phyloP scores from a whole-genome alignment of 2,797 vertebrate genomes.

The Paramormyrops hopkinsi region DNA sequence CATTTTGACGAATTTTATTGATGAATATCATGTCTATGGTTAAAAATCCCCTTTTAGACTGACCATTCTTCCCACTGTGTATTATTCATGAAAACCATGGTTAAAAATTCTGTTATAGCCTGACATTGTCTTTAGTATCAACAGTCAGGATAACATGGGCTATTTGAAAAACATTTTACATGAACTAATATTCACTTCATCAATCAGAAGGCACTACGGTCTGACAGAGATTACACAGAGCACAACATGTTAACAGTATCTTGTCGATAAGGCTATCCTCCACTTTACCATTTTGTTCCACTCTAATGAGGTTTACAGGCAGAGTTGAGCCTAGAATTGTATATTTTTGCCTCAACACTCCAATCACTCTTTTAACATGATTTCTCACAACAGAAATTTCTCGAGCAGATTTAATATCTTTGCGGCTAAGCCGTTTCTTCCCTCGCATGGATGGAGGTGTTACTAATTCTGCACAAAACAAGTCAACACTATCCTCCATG shows the following conservation, averaged over 20 bases:
- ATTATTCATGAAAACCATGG: background rate
- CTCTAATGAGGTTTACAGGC: slow-evolving; percentile 20
- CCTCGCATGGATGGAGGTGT: background rate
- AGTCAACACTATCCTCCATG: background rate
- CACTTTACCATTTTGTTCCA: slow-evolving; percentile 19
- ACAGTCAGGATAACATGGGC: background rate
- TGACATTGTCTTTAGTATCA: background rate
- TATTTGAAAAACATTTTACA: background rate
- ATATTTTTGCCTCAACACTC: slow-evolving; percentile 24
- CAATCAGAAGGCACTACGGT: slow-evolving; percentile 11
- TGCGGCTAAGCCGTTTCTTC: slow-evolving; percentile 20
- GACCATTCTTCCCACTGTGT: background rate
- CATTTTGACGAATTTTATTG: background rate
- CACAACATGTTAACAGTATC: slow-evolving; percentile 20
- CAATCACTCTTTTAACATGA: slow-evolving; percentile 24
- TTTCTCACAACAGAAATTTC: slow-evolving; percentile 25
- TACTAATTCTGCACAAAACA: background rate
- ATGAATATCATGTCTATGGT: background rate
- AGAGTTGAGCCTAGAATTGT: slow-evolving; percentile 21
- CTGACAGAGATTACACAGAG: slow-evolving; percentile 16
- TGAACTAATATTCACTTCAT: background rate
- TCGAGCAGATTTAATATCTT: slow-evolving; percentile 21
- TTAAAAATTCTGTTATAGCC: background rate
- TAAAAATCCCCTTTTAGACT: background rate
- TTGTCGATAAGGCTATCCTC: slow-evolving; percentile 9